These are phyloP conservation scores for Tachystola acroxantha DNA, from an alignment of 2,888 invertebrate species.

Conservation along the genomic window DNA sequence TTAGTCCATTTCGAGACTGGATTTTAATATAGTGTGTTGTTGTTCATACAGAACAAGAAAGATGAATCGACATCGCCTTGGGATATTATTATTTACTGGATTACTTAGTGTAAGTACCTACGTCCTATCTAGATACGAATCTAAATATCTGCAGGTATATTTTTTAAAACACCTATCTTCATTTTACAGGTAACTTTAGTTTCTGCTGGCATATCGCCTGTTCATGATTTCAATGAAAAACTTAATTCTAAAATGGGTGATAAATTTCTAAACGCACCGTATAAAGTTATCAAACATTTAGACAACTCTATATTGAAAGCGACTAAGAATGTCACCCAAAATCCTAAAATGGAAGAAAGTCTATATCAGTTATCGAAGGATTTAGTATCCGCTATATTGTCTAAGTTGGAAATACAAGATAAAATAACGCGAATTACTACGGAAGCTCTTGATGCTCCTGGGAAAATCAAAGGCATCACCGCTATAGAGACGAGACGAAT, in stretches of 20 bases:
- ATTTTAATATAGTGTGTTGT: background rate
- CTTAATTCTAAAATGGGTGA: slow-evolving; percentile 35
- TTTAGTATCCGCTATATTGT: slow-evolving; percentile 60
- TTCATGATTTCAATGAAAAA: slow-evolving; percentile 57
- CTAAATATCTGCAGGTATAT: too few species aligned
- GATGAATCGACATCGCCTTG: too few species aligned
- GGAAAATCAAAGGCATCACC: slow-evolving; percentile 63
- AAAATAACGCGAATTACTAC: slow-evolving; percentile 68
- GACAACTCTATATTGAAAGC: slow-evolving; percentile 51
- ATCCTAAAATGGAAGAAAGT: slow-evolving; percentile 60
- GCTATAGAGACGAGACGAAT: slow-evolving; percentile 69
- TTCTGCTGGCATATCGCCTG: slow-evolving; percentile 57
- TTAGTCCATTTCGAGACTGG: background rate
- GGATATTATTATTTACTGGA: background rate
- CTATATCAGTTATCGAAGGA: slow-evolving; percentile 66
- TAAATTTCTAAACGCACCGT: slow-evolving; percentile 45
- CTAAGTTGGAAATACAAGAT: slow-evolving; percentile 66
- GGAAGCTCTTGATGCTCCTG: slow-evolving; percentile 65
- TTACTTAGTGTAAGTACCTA: background rate
- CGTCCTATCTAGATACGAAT: too few species aligned
- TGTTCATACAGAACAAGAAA: background rate
- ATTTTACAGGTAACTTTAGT: slow-evolving; percentile 30
- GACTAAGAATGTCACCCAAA: slow-evolving; percentile 64
- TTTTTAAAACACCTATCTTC: background rate
- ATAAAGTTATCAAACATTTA: slow-evolving; percentile 55